Percentiles rank a stretch among this genome's conserved stretches.
These are phyloP conservation scores for Odontomyia ornata DNA, from an alignment of 2,888 invertebrate species.

Conservation along the genomic window DNA sequence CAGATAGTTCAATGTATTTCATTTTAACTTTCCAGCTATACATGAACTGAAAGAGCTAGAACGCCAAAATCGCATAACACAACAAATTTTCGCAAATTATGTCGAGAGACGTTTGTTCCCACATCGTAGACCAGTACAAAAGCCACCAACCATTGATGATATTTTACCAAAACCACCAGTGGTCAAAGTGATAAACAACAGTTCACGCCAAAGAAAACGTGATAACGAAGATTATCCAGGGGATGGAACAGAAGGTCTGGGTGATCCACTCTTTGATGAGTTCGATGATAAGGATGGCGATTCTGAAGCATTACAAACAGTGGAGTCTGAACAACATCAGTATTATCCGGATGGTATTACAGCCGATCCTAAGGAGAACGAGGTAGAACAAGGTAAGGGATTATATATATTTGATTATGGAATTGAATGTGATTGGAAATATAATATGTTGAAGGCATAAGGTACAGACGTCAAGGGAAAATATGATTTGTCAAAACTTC, in stretches of 20 bases:
- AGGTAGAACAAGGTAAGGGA: constrained; percentile 52
- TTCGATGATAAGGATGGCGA: constrained; percentile 58
- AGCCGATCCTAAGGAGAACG: constrained; percentile 61
- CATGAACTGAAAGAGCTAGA: constrained; percentile 70
- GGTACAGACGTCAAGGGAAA: too few relatives aligned
- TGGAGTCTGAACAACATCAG: constrained; percentile 76
- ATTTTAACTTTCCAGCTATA: constrained; percentile 53
- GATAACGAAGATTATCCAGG: constrained; percentile 48
- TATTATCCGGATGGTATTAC: constrained; percentile 69
- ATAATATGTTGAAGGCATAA: too few relatives aligned
- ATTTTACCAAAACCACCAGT: constrained; percentile 68
- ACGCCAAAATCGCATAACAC: constrained; percentile 79
- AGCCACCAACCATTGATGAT: constrained; percentile 71
- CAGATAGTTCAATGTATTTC: too few relatives aligned
- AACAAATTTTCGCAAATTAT: constrained; percentile 78
- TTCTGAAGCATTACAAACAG: constrained; percentile 72
- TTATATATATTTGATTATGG: neutral
- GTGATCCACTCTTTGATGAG: constrained; percentile 52
- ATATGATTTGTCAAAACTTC: too few relatives aligned
- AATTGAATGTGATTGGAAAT: neutral
- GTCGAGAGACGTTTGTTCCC: constrained; percentile 76
- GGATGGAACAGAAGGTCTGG: constrained; percentile 52
- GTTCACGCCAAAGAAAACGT: constrained; percentile 26
- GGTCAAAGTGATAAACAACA: constrained; percentile 24
- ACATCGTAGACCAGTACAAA: constrained; percentile 64